These are phyloP conservation scores for Brachionus rubens DNA, from an alignment of 1,140 invertebrate genomes.

Conservation along the genomic window DNA sequence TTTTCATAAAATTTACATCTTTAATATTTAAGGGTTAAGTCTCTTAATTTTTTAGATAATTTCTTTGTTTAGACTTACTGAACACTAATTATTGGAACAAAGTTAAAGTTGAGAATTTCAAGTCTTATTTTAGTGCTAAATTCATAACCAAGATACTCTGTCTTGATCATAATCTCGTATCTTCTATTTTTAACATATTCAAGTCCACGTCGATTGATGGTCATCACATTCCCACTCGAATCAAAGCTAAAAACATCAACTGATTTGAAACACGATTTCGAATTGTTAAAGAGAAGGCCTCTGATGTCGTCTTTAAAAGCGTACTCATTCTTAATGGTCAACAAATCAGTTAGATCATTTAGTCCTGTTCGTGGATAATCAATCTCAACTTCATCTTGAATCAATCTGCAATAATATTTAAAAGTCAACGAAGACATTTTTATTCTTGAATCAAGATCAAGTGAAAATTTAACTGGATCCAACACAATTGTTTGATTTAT, in stretches of 20 bases:
- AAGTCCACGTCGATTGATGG: not conserved
- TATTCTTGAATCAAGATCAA: not conserved
- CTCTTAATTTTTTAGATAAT: too few relatives aligned
- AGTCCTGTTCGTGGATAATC: constrained; percentile 12
- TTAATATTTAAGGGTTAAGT: too few relatives aligned
- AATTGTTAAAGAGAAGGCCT: not conserved
- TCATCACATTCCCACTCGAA: constrained; percentile 3
- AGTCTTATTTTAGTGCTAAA: constrained; percentile 1
- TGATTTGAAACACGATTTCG: not conserved
- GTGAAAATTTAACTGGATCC: not conserved
- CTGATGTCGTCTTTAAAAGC: not conserved
- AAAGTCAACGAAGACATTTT: constrained; percentile 12
- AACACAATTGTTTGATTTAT: not conserved
- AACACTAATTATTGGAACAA: constrained; percentile 20
- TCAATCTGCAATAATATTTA: not conserved
- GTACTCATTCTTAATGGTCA: not conserved
- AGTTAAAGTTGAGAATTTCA: constrained; percentile 24
- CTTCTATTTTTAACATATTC: constrained; percentile 12
- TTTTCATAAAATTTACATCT: constrained; percentile 11
- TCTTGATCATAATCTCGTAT: constrained; percentile 39
- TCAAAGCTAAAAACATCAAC: constrained; percentile 1
- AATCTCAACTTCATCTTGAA: not conserved
- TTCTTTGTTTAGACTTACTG: too few relatives aligned
- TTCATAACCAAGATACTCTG: not conserved
- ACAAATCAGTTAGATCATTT: not conserved